These are phyloP conservation scores for Cassiopea andromeda DNA, from an alignment of 30 jellyfish, hydroid and myxozoan genomes.

Conservation along the genomic window DNA sequence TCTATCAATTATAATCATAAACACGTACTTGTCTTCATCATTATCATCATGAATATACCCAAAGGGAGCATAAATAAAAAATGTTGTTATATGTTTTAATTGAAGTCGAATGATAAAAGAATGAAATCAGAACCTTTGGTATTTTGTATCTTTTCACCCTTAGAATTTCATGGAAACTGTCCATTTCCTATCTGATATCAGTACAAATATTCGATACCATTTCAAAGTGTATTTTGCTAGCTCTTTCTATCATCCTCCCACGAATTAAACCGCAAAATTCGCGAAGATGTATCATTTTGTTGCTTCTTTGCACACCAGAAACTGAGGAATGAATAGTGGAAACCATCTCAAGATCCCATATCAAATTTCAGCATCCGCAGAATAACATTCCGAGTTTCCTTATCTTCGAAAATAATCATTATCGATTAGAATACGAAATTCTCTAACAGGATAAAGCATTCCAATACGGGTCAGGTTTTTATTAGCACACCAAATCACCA, in stretches of 20 bases:
- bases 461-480: conserved; percentile 46
- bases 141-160: no score
- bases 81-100: no score
- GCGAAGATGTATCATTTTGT: conserved; percentile 2
- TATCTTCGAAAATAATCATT: background rate
- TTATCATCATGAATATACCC: no score
- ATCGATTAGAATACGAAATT: background rate
- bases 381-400: background rate
- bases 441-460: conserved; percentile 25
- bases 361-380: conserved; percentile 1
- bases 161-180: no score
- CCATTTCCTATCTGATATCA: background rate
- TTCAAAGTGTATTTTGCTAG: background rate
- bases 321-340: background rate
- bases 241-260: background rate
- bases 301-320: background rate
- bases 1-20: no score
- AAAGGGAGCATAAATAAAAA: no score
- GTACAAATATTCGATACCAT: background rate
- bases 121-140: no score
- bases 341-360: background rate
- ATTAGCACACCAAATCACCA: conserved; percentile 7
- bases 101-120: no score
- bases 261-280: conserved; percentile 2
- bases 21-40: no score